phyloP scores from a whole-genome alignment of 2,113 vertebrate genomes.

The Grus americana region DNA sequence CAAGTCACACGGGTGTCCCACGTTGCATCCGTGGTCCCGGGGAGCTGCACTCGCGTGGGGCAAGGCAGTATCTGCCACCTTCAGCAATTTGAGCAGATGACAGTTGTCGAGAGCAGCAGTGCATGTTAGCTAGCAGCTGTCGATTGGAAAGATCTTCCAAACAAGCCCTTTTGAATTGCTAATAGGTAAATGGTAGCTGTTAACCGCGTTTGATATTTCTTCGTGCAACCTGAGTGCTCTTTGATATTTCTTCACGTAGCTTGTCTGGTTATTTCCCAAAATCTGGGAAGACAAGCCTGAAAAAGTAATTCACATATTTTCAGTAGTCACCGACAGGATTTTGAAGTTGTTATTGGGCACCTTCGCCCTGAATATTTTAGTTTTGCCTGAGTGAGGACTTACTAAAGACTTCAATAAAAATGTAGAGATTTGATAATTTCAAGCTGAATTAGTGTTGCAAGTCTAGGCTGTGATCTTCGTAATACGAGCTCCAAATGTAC shows the following conservation, averaged over 20 bases:
- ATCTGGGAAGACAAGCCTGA: background rate
- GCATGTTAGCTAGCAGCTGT: background rate
- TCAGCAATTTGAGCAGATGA: background rate
- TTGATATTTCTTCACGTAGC: background rate
- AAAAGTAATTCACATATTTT: background rate
- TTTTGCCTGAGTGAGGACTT: background rate
- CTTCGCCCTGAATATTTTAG: background rate
- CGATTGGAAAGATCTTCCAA: background rate
- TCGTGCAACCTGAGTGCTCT: background rate
- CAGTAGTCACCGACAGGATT: background rate
- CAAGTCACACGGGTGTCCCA: rapidly evolving
- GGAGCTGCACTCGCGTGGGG: background rate
- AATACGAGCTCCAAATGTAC: background rate
- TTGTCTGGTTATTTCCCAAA: background rate
- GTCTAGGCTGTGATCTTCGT: background rate
- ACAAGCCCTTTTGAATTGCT: slow-evolving; percentile 11
- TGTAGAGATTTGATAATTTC: background rate
- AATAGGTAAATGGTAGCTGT: background rate
- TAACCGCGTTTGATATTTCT: slow-evolving; percentile 12
- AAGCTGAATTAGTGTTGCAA: background rate
- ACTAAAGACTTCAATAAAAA: background rate
- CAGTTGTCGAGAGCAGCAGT: background rate
- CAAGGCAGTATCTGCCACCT: background rate
- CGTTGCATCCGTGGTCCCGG: rapidly evolving
- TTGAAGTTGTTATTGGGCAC: background rate